Evolutionary conservation across 2,113 vertebrate genomes (phyloP).

Genomic region (Pagrus major): DNA sequence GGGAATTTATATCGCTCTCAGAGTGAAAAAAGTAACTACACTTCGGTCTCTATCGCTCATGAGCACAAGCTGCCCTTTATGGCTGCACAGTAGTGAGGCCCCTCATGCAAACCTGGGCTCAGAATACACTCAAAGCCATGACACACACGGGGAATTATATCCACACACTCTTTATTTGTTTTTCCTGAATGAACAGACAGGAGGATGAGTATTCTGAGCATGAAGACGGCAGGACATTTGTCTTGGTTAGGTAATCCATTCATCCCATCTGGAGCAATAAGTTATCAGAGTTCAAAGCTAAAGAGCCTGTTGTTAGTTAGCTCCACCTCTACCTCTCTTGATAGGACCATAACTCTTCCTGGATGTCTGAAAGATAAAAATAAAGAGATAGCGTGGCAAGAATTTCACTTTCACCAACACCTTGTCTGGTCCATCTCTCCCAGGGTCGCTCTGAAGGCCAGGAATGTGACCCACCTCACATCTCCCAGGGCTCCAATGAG

Average conservation of each 20-base stretch:
- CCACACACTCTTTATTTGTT: constrained; percentile 10
- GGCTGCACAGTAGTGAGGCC: constrained; percentile 62
- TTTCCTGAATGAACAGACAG: constrained; percentile 24
- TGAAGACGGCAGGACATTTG: constrained; percentile 24
- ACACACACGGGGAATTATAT: constrained; percentile 50
- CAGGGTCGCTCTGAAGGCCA: constrained; percentile 39
- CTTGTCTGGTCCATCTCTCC: constrained; percentile 29
- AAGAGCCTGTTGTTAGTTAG: constrained; percentile 28
- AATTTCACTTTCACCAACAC: constrained; percentile 15
- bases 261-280: constrained; percentile 33
- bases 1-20: constrained; percentile 75
- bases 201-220: constrained; percentile 23
- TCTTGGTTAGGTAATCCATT: constrained; percentile 49
- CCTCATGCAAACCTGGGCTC: constrained; percentile 29
- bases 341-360: constrained; percentile 26
- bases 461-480: constrained; percentile 55
- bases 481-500: constrained; percentile 59
- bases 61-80: constrained; percentile 57
- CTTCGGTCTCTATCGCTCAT: constrained; percentile 56
- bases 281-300: constrained; percentile 51
- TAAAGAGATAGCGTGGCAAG: not conserved
- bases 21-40: constrained; percentile 58
- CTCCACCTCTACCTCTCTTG: constrained; percentile 8
- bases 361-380: constrained; percentile 21
- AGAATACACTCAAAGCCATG: constrained; percentile 19